A percentile compares a stretch with the other conserved stretches of the same genome.
Evolutionary conservation across 2,797 vertebrate genomes (phyloP).

Genomic region (Cyprinodon diabolis): DNA sequence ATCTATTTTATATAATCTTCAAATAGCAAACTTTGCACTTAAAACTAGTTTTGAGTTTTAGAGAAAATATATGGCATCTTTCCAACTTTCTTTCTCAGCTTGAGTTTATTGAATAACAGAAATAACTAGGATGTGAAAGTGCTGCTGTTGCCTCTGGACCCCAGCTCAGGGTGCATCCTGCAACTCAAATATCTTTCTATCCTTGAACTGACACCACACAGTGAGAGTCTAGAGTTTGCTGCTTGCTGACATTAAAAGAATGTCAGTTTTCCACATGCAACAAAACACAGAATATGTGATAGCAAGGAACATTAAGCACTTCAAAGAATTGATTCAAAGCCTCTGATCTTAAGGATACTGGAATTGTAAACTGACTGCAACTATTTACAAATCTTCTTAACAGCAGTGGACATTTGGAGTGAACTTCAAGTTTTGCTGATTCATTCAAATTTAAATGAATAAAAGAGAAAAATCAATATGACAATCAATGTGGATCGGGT

Average conservation of each 20-base stretch:
- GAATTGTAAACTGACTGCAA: background rate
- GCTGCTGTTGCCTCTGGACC: constrained; percentile 23
- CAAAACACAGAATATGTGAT: background rate
- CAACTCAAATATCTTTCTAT: constrained; percentile 18
- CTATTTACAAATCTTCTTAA: background rate
- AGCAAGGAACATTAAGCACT: background rate
- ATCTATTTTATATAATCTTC: no score
- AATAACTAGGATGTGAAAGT: constrained; percentile 3
- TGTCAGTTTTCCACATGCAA: constrained; percentile 19
- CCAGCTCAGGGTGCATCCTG: constrained; percentile 24
- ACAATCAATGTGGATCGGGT: no score
- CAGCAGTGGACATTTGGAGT: no score
- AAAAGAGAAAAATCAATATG: no score
- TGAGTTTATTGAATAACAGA: background rate
- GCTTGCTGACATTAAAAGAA: constrained; percentile 33
- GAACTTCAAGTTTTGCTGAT: no score
- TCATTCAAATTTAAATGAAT: no score
- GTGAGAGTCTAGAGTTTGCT: constrained; percentile 30
- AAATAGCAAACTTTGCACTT: background rate
- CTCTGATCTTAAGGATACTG: background rate
- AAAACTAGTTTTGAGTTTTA: background rate
- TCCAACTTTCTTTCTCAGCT: background rate
- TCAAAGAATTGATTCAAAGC: background rate
- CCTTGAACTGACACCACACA: constrained; percentile 46
- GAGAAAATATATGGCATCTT: background rate